phyloP scores from a whole-genome alignment of 2,888 invertebrate species.

The Leptinotarsa tumamoca region DNA sequence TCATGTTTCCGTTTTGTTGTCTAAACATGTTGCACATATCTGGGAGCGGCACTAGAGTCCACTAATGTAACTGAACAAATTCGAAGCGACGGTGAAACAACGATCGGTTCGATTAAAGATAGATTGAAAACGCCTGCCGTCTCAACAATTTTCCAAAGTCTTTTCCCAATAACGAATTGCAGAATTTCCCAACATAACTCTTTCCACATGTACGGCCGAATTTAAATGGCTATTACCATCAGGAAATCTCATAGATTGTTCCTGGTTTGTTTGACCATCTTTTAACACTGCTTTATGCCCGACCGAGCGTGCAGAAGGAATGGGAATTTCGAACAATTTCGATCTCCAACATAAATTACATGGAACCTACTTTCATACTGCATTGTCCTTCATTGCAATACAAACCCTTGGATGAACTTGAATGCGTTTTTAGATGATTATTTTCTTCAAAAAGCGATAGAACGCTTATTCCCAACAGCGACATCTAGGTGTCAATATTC shows the following conservation, averaged over 20 bases:
- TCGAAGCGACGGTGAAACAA: not conserved
- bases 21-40: not conserved
- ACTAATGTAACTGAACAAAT: not conserved
- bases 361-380: not conserved
- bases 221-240: slow-evolving; percentile 45
- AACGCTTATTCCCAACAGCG: too few relatives aligned
- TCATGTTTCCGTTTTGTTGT: not conserved
- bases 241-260: slow-evolving; percentile 42
- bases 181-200: slow-evolving; percentile 31
- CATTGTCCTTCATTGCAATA: not conserved
- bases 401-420: too few relatives aligned
- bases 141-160: not conserved
- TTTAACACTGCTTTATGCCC: slow-evolving; percentile 40
- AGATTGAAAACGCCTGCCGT: not conserved
- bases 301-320: slow-evolving; percentile 26
- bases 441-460: too few relatives aligned
- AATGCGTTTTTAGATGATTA: too few relatives aligned
- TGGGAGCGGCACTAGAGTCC: not conserved
- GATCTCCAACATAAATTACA: slow-evolving; percentile 10
- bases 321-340: slow-evolving; percentile 13
- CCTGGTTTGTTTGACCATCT: slow-evolving; percentile 34
- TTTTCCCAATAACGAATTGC: slow-evolving; percentile 15
- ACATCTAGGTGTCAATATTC: too few relatives aligned
- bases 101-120: not conserved
- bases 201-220: slow-evolving; percentile 41